A percentile compares a stretch with the other conserved stretches of the same genome.
Conservation (phyloP, 2,797 vertebrate genomes). For the Ictinia mississippiensis region DNA sequence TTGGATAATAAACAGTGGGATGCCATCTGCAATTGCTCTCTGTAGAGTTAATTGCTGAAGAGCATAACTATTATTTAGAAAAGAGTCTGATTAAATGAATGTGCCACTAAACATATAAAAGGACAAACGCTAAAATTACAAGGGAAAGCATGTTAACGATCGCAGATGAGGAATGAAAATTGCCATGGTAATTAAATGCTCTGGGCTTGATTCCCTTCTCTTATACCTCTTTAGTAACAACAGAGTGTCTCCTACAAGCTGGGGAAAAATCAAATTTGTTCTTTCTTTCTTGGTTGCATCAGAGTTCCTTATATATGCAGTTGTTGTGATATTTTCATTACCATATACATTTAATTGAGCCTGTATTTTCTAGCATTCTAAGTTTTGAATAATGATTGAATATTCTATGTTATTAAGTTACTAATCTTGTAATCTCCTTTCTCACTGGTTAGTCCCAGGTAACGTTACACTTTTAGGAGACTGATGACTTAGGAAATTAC, state of each 20-base stretch:
- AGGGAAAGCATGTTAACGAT: background rate
- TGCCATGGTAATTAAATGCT: background rate
- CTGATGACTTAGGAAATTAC: background rate
- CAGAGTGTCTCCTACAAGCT: background rate
- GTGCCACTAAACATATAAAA: background rate
- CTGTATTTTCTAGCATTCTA: background rate
- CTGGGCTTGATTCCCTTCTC: background rate
- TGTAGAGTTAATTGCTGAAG: background rate
- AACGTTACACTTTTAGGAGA: background rate
- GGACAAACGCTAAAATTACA: background rate
- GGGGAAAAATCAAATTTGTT: background rate
- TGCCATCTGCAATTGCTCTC: background rate
- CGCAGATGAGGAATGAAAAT: background rate
- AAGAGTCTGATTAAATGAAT: slow-evolving; percentile 14
- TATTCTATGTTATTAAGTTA: background rate
- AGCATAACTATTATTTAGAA: background rate
- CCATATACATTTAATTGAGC: background rate
- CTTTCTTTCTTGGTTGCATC: background rate
- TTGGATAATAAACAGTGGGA: background rate
- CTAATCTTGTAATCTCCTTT: background rate
- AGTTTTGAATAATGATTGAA: background rate
- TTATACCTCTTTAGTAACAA: background rate
- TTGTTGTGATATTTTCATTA: background rate
- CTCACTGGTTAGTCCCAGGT: background rate
- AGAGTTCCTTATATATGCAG: background rate